These are phyloP conservation scores for Shargacucullia verbasci DNA, from an alignment of 2,888 invertebrate genomes.

Conservation along the genomic window DNA sequence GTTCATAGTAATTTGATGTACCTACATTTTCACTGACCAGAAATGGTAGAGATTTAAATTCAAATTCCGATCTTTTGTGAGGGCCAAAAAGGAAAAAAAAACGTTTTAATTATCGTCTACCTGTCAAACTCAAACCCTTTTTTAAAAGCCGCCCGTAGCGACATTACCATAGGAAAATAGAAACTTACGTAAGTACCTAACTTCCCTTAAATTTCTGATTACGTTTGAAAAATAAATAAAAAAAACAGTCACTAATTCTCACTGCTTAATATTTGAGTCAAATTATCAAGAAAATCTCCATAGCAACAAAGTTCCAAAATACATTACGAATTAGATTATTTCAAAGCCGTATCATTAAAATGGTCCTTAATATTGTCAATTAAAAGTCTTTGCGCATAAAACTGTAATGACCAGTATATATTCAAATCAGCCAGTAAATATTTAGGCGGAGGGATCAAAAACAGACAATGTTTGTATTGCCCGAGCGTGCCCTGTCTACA, in stretches of 20 bases:
- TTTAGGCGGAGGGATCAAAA: slow-evolving; percentile 37
- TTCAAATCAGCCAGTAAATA: slow-evolving; percentile 50
- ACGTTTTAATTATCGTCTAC: no score
- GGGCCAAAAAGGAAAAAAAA: slow-evolving; percentile 5
- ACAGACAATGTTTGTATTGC: slow-evolving; percentile 33
- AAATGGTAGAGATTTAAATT: no score
- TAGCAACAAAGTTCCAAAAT: slow-evolving; percentile 6
- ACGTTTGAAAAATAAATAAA: no score
- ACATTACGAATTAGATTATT: slow-evolving; percentile 13
- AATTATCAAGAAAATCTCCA: not conserved
- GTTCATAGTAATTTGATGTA: no score
- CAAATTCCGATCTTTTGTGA: no score
- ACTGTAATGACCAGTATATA: slow-evolving; percentile 42
- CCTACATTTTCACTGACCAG: no score
- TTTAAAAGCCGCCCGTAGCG: no score
- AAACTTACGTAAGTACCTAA: no score
- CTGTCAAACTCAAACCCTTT: no score
- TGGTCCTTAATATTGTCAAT: slow-evolving; percentile 31
- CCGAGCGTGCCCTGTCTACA: slow-evolving; percentile 30
- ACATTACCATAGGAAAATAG: no score
- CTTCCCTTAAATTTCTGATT: no score
- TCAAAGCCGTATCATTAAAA: slow-evolving; percentile 23
- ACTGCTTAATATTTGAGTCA: not conserved
- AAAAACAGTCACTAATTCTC: not conserved
- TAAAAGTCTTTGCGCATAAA: slow-evolving; percentile 41